Evolutionary conservation across 2,113 vertebrate species (phyloP).

Genomic region (Hemiscyllium ocellatum): DNA sequence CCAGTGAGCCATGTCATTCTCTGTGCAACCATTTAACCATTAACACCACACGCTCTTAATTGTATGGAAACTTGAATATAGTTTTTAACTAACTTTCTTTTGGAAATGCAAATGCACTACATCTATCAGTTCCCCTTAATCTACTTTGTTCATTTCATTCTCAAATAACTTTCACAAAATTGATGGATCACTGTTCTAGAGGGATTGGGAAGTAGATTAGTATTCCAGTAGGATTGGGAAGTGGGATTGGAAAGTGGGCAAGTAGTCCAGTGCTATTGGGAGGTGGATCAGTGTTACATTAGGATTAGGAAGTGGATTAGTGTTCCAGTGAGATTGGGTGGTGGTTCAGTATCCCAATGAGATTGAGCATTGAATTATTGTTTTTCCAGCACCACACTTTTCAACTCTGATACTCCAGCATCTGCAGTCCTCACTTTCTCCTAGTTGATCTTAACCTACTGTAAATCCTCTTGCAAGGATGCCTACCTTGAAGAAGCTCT

Average conservation of each 20-base stretch:
- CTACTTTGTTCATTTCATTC: background rate
- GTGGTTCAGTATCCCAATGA: background rate
- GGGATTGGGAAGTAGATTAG: background rate
- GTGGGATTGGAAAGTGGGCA: background rate
- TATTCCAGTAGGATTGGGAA: background rate
- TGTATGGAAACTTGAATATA: no score
- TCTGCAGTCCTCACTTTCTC: no score
- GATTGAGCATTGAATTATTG: background rate
- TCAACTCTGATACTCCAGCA: background rate
- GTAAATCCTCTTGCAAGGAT: no score
- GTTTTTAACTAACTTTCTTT: background rate
- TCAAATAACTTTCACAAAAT: background rate
- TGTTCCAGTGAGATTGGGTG: background rate
- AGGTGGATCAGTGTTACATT: background rate
- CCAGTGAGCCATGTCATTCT: no score
- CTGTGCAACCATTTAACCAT: no score
- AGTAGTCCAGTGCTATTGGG: background rate
- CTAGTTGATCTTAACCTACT: no score
- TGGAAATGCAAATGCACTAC: background rate
- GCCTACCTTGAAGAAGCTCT: no score
- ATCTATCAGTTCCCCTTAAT: background rate
- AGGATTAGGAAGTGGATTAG: background rate
- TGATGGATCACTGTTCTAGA: background rate
- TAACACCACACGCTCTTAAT: no score
- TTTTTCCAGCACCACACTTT: no score